Conservation (phyloP, 2,113 vertebrate genomes). For the Paradoxurus hermaphroditus region DNA sequence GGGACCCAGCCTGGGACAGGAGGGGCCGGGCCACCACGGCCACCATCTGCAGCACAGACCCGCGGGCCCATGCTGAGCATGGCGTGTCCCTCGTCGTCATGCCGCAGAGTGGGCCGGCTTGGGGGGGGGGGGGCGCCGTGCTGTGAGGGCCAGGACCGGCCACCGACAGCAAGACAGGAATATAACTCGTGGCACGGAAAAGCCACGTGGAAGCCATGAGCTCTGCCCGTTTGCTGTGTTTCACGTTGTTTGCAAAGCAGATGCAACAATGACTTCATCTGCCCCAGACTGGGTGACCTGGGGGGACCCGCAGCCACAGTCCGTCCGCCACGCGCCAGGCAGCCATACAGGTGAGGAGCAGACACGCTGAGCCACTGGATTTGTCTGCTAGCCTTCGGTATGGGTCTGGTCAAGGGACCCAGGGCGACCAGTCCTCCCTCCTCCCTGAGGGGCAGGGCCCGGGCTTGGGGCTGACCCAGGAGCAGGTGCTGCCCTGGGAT, state of each 20-base stretch:
- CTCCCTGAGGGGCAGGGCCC: neutral
- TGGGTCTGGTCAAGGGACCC: neutral
- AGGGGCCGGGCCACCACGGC: fast-evolving
- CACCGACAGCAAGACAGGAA: fast-evolving
- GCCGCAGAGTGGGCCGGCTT: fast-evolving
- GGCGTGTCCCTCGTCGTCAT: fast-evolving
- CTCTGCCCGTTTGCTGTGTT: neutral
- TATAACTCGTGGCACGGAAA: neutral
- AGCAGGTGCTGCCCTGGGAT: neutral
- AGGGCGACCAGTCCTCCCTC: too few species aligned
- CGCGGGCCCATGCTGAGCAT: fast-evolving
- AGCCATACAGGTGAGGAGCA: fast-evolving
- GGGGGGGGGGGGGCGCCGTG: fast-evolving
- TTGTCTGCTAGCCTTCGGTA: neutral
- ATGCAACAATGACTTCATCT: neutral
- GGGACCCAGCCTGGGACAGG: fast-evolving
- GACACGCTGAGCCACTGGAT: neutral
- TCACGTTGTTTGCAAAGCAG: neutral
- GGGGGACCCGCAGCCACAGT: too few species aligned
- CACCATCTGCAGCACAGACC: fast-evolving
- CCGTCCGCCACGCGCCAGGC: fast-evolving
- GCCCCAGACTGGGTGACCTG: neutral
- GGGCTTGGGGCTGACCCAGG: neutral
- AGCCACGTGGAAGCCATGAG: fast-evolving
- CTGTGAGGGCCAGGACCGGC: neutral